phyloP scores from a whole-genome alignment of 2,113 vertebrate genomes.

The Lycaon pictus region DNA sequence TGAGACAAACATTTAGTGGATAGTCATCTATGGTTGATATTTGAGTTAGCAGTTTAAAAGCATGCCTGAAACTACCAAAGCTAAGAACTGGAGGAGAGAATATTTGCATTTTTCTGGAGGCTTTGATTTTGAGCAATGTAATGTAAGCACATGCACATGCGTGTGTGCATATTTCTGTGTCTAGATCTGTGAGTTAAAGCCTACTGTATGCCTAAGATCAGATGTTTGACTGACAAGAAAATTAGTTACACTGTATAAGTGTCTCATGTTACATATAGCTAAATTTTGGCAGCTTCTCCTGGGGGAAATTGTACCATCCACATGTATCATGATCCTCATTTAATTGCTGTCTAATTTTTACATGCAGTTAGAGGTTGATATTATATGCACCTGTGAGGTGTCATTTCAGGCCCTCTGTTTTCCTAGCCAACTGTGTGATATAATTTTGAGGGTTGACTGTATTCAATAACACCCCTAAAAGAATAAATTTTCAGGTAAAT shows the following conservation, averaged over 20 bases:
- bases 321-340: slow-evolving; percentile 46
- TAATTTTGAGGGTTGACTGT: neutral
- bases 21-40: neutral
- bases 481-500: slow-evolving; percentile 18
- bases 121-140: slow-evolving; percentile 22
- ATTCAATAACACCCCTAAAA: neutral
- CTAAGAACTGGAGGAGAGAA: neutral
- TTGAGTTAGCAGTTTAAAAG: slow-evolving; percentile 46
- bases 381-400: slow-evolving; percentile 69
- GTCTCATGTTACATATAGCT: slow-evolving; percentile 39
- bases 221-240: slow-evolving; percentile 72
- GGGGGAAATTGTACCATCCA: slow-evolving; percentile 64
- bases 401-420: slow-evolving; percentile 18
- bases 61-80: neutral
- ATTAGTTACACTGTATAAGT: slow-evolving; percentile 40
- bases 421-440: slow-evolving; percentile 49
- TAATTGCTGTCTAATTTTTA: slow-evolving; percentile 80
- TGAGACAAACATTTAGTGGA: slow-evolving; percentile 65
- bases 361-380: slow-evolving; percentile 63
- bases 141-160: neutral
- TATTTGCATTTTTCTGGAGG: neutral
- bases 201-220: slow-evolving; percentile 38
- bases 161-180: neutral
- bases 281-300: slow-evolving; percentile 70
- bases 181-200: slow-evolving; percentile 49